A percentile compares a stretch with the other conserved stretches of the same genome.
phyloP scores from a whole-genome alignment of 2,113 vertebrate genomes.

The Cettia cetti region DNA sequence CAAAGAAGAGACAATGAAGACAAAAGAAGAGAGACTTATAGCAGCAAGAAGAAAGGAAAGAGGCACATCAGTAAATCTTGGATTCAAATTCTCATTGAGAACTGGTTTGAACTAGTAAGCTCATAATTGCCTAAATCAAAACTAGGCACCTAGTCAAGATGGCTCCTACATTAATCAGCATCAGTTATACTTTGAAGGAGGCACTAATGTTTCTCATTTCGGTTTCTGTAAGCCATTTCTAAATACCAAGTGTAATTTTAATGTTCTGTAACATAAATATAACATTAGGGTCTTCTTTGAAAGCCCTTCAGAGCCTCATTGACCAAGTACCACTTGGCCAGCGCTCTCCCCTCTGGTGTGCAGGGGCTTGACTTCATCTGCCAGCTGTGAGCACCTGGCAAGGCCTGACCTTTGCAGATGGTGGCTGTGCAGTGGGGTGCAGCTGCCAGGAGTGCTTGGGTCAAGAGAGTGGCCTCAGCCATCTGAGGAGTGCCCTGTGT shows the following conservation, averaged over 20 bases:
- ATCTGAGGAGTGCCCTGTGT: not conserved
- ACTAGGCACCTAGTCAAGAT: not conserved
- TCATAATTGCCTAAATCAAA: conserved; percentile 34
- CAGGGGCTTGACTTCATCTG: not conserved
- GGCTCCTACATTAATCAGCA: not conserved
- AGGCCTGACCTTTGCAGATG: not conserved
- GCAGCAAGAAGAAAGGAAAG: not conserved
- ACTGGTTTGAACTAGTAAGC: conserved; percentile 30
- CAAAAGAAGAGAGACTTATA: not conserved
- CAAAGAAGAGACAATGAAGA: not conserved
- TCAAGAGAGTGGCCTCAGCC: not conserved
- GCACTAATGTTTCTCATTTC: not conserved
- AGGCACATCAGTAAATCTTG: not conserved
- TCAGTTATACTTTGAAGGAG: not conserved
- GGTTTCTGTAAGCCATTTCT: not conserved
- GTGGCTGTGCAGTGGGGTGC: not conserved
- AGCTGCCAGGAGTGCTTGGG: not conserved
- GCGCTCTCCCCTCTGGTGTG: not conserved
- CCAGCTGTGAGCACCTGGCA: not conserved
- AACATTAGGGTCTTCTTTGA: not conserved
- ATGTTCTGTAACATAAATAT: not conserved
- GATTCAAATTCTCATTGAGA: not conserved
- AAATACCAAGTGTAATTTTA: not conserved
- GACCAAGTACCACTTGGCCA: not conserved
- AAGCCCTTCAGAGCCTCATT: not conserved